phyloP scores from a whole-genome alignment of 2,797 vertebrate species.

The Poecilia velifera region DNA sequence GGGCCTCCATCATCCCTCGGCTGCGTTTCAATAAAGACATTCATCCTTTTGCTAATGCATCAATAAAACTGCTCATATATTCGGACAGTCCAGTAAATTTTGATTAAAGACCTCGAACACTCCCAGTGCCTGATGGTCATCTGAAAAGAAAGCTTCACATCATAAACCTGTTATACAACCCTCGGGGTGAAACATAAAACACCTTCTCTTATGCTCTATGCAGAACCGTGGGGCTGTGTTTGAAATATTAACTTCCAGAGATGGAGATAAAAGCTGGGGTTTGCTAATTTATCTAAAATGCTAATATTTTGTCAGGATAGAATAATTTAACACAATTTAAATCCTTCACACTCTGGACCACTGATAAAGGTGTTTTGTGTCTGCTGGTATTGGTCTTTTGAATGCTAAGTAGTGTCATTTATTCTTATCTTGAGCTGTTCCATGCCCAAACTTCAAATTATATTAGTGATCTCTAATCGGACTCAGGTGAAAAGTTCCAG shows the following conservation, averaged over 20 bases:
- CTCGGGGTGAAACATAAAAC: constrained; percentile 61
- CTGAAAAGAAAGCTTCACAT: constrained; percentile 54
- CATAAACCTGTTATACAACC: constrained; percentile 61
- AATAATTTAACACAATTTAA: constrained; percentile 64
- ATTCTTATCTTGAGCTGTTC: constrained; percentile 53
- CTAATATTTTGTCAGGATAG: constrained; percentile 53
- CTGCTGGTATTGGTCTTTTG: constrained; percentile 44
- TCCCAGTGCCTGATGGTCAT: constrained; percentile 51
- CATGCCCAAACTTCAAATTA: constrained; percentile 36
- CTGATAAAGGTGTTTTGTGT: constrained; percentile 67
- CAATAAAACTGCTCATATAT: constrained; percentile 67
- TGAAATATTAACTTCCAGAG: constrained; percentile 56
- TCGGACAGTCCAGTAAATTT: constrained; percentile 67
- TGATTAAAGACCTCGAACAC: constrained; percentile 63
- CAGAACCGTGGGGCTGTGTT: constrained; percentile 20
- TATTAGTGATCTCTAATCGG: constrained; percentile 23
- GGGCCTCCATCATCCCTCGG: constrained; percentile 21
- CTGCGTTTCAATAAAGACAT: constrained; percentile 48
- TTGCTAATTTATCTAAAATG: constrained; percentile 65
- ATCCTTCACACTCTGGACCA: constrained; percentile 43
- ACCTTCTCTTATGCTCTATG: constrained; percentile 45
- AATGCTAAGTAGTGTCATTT: constrained; percentile 63
- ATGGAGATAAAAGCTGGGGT: constrained; percentile 54
- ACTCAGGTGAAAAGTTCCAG: constrained; percentile 24
- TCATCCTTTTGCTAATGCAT: constrained; percentile 61